These are phyloP conservation scores for Drosophila nannoptera DNA, from an alignment of 1,140 invertebrate species.

Conservation along the genomic window DNA sequence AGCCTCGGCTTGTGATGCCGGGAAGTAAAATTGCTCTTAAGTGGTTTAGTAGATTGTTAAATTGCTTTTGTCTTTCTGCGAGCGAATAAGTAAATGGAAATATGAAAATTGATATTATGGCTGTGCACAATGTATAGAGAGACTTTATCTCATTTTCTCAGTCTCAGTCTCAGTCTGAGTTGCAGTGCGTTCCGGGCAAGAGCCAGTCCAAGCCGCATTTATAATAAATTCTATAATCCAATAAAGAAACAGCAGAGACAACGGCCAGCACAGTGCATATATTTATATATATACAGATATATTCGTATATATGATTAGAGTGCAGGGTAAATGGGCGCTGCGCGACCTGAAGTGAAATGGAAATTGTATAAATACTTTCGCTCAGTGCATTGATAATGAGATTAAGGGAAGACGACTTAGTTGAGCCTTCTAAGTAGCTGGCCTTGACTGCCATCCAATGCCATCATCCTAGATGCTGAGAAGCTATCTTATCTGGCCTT, in stretches of 20 bases:
- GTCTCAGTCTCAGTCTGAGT: slow-evolving; percentile 50
- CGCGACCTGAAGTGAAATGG: slow-evolving; percentile 21
- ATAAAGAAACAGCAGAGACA: slow-evolving; percentile 35
- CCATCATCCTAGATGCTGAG: neutral
- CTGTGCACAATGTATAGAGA: slow-evolving; percentile 59
- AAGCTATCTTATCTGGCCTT: slow-evolving; percentile 28
- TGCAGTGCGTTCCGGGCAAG: slow-evolving; percentile 16
- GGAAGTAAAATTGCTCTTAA: slow-evolving; percentile 69
- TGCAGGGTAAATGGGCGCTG: neutral
- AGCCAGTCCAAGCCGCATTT: slow-evolving; percentile 16
- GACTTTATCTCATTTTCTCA: slow-evolving; percentile 62
- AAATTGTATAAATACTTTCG: slow-evolving; percentile 1
- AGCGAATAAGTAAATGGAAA: slow-evolving; percentile 57
- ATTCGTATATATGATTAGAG: neutral
- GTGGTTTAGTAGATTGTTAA: slow-evolving; percentile 75
- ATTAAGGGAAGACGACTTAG: neutral
- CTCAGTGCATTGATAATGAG: neutral
- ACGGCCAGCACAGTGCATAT: neutral
- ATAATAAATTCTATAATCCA: slow-evolving; percentile 43
- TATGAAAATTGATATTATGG: slow-evolving; percentile 75
- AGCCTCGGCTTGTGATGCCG: slow-evolving; percentile 6
- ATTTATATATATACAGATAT: neutral
- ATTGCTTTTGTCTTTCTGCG: slow-evolving; percentile 73
- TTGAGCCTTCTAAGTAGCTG: neutral
- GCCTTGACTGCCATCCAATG: neutral